These are phyloP conservation scores for Euwallacea similis DNA, from an alignment of 1,140 invertebrate genomes.

Conservation along the genomic window DNA sequence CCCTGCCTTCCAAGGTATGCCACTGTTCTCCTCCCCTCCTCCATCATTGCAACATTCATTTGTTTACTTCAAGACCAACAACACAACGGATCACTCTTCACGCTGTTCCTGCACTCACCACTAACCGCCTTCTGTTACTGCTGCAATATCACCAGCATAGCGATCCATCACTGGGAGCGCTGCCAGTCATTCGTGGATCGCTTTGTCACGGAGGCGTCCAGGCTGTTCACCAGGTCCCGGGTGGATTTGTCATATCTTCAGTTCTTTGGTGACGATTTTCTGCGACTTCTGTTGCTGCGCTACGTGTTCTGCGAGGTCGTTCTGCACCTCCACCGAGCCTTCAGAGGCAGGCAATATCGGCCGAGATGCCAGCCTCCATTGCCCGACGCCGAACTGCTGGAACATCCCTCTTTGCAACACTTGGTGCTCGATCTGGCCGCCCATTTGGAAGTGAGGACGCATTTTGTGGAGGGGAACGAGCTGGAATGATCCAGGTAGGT, in stretches of 20 bases:
- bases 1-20: slow-evolving; percentile 74
- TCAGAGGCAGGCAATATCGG: slow-evolving; percentile 78
- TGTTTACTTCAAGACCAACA: slow-evolving; percentile 71
- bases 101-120: slow-evolving; percentile 92
- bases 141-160: slow-evolving; percentile 84
- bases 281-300: slow-evolving; percentile 82
- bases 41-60: not conserved
- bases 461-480: slow-evolving; percentile 72
- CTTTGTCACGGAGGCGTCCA: slow-evolving; percentile 86
- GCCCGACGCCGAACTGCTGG: slow-evolving; percentile 87
- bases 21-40: no score
- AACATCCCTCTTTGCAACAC: slow-evolving; percentile 80
- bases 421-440: slow-evolving; percentile 80
- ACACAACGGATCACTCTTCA: slow-evolving; percentile 91
- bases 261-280: slow-evolving; percentile 94
- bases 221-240: slow-evolving; percentile 78
- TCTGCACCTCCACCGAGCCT: slow-evolving; percentile 80
- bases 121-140: slow-evolving; percentile 91
- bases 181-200: slow-evolving; percentile 86
- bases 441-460: slow-evolving; percentile 76
- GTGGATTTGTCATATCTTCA: slow-evolving; percentile 71
- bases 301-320: slow-evolving; percentile 93
- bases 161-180: slow-evolving; percentile 86
- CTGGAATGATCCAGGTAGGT: slow-evolving; percentile 66
- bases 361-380: slow-evolving; percentile 83